phyloP scores from a whole-genome alignment of 1,140 invertebrate species.

The Neomicropteryx cornuta region DNA sequence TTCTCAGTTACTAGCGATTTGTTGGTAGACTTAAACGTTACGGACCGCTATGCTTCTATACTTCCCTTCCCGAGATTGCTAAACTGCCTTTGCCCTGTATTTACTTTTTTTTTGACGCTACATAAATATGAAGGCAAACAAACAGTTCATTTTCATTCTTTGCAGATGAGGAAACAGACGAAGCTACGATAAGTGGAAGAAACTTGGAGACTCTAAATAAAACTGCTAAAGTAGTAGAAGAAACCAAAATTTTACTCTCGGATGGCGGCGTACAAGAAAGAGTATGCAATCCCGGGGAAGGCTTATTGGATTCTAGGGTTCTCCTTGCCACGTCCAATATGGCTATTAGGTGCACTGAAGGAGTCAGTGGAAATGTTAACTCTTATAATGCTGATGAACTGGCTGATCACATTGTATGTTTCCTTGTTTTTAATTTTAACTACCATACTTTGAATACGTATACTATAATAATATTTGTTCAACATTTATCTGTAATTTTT shows the following conservation, averaged over 20 bases:
- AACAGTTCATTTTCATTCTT: constrained; percentile 7
- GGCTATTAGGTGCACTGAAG: constrained; percentile 30
- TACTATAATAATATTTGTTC: constrained; percentile 7
- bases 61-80: no score
- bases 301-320: constrained; percentile 34
- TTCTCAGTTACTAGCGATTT: no score
- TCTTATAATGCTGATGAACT: constrained; percentile 34
- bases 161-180: constrained; percentile 20
- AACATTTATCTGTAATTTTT: constrained; percentile 12
- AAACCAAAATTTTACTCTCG: constrained; percentile 24
- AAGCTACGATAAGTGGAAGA: constrained; percentile 17
- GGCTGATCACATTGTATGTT: constrained; percentile 20
- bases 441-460: constrained; percentile 3
- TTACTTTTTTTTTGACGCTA: neutral
- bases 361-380: constrained; percentile 30
- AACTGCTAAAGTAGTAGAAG: constrained; percentile 22
- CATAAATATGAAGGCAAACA: neutral
- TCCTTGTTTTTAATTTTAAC: constrained; percentile 4
- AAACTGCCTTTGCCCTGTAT: constrained; percentile 3
- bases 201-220: constrained; percentile 24
- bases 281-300: constrained; percentile 26
- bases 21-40: no score
- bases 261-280: constrained; percentile 27
- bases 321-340: constrained; percentile 31
- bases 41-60: no score